A percentile compares a stretch with the other conserved stretches of the same genome.
Evolutionary conservation across 2,888 invertebrate genomes (phyloP).

Genomic region (Netelia fuscicornis): DNA sequence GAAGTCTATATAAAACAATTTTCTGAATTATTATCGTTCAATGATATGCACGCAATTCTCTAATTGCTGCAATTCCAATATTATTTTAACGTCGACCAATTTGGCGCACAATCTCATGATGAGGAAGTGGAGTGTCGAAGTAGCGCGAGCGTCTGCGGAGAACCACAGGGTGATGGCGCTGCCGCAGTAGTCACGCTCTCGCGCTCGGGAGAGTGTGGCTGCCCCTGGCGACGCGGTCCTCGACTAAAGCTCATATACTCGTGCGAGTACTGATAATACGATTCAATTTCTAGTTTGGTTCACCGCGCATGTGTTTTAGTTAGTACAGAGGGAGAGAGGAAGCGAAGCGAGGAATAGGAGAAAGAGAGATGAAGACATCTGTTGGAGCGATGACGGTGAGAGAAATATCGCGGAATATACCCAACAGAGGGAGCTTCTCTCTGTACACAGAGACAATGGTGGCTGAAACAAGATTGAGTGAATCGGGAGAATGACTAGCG

Average conservation of each 20-base stretch:
- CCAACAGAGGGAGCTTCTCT: background rate
- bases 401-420: slow-evolving; percentile 50
- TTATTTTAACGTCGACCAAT: slow-evolving; percentile 26
- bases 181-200: slow-evolving; percentile 21
- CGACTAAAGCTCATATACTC: slow-evolving; percentile 58
- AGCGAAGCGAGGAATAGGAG: background rate
- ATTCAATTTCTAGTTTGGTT: slow-evolving; percentile 72
- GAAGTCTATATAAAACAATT: background rate
- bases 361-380: slow-evolving; percentile 3
- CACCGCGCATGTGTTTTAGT: slow-evolving; percentile 63
- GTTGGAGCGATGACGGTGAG: slow-evolving; percentile 28
- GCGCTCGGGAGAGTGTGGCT: slow-evolving; percentile 26
- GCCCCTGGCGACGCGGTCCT: slow-evolving; percentile 39
- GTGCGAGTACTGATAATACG: slow-evolving; percentile 74
- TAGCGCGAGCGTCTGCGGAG: slow-evolving; percentile 17
- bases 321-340: slow-evolving; percentile 4
- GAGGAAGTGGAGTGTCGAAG: slow-evolving; percentile 10
- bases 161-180: slow-evolving; percentile 27
- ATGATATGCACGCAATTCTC: background rate
- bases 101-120: slow-evolving; percentile 25
- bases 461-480: slow-evolving; percentile 25
- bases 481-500: slow-evolving; percentile 33
- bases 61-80: slow-evolving; percentile 35
- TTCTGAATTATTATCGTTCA: background rate
- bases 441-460: slow-evolving; percentile 36